Evolutionary conservation across 2,797 vertebrate species (phyloP).

Genomic region (Sebastolobus alascanus): DNA sequence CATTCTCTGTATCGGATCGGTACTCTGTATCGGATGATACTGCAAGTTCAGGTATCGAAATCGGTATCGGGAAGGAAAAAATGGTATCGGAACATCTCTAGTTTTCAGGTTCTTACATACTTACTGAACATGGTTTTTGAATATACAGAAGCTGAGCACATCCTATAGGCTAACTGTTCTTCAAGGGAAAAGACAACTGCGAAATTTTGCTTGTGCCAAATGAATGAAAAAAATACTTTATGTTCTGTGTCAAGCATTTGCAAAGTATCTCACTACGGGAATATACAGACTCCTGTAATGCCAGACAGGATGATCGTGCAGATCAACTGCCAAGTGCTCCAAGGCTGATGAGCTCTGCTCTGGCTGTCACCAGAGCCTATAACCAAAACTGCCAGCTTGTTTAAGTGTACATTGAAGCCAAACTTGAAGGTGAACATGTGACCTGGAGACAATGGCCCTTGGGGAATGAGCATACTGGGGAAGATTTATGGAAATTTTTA

Average conservation of each 20-base stretch:
- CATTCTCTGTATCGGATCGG: no score
- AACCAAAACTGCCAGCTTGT: not conserved
- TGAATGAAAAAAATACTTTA: not conserved
- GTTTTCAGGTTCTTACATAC: not conserved
- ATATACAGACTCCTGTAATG: not conserved
- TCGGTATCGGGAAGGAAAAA: no score
- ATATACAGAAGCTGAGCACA: not conserved
- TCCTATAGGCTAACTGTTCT: not conserved
- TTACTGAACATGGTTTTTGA: not conserved
- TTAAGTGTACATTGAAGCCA: not conserved
- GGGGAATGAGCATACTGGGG: not conserved
- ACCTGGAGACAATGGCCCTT: not conserved
- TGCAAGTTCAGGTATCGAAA: no score
- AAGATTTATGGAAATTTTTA: constrained; percentile 1
- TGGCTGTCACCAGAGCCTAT: not conserved
- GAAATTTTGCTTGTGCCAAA: not conserved
- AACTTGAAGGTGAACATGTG: not conserved
- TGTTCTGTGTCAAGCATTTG: not conserved
- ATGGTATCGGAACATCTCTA: no score
- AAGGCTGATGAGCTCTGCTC: constrained; percentile 5
- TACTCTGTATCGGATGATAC: no score
- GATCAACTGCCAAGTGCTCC: not conserved
- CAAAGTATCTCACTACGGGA: not conserved
- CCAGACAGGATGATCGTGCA: constrained; percentile 13
- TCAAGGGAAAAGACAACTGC: not conserved